Conservation (phyloP, 2,113 vertebrate genomes). For the Pteropus alecto region DNA sequence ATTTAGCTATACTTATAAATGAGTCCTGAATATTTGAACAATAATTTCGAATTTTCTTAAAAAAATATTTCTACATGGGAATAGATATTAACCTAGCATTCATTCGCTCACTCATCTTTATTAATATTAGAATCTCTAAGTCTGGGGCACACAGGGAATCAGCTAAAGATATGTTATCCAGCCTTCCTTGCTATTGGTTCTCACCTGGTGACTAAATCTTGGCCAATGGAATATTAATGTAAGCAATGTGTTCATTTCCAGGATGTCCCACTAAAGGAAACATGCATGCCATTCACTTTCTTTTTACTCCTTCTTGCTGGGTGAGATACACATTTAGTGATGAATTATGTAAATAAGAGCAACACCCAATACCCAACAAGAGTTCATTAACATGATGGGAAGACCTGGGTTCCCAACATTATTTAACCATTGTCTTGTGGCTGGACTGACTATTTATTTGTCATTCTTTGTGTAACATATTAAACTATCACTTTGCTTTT, state of each 20-base stretch:
- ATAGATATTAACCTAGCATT: background rate
- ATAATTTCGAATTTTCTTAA: background rate
- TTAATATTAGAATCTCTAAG: background rate
- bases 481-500: background rate
- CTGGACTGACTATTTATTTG: background rate
- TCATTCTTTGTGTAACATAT: background rate
- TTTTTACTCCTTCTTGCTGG: background rate
- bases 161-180: background rate
- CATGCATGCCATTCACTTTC: background rate
- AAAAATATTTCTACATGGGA: background rate
- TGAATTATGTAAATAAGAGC: background rate
- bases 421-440: background rate
- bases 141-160: rapidly evolving
- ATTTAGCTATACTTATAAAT: background rate
- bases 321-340: background rate
- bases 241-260: background rate
- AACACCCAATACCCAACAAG: background rate
- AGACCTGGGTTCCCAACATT: background rate
- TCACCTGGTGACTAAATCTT: background rate
- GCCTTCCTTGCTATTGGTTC: background rate
- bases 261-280: background rate
- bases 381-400: background rate
- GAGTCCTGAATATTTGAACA: background rate
- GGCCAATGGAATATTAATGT: background rate
- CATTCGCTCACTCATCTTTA: background rate